Evolutionary conservation across 2,113 vertebrate species (phyloP).

Genomic region (Tachysurus vachellii): DNA sequence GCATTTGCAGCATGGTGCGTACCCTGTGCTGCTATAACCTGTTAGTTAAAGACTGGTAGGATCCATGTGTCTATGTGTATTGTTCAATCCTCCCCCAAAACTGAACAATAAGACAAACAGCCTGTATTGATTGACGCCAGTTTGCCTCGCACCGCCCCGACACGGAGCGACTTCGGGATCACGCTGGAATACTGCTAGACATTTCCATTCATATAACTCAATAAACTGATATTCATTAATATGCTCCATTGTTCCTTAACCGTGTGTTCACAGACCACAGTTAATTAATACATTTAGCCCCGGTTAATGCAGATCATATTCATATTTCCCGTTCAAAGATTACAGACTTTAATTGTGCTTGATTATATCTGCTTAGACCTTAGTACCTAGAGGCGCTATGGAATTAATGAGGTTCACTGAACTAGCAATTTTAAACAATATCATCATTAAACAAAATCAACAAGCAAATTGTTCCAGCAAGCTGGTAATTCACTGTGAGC

Average conservation of each 20-base stretch:
- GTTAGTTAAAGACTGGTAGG: background rate
- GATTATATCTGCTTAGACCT: slow-evolving; percentile 18
- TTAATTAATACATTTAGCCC: slow-evolving; percentile 31
- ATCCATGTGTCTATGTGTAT: background rate
- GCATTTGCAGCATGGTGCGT: background rate
- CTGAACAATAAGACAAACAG: slow-evolving; percentile 3
- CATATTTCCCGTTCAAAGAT: background rate
- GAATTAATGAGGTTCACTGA: slow-evolving; percentile 11
- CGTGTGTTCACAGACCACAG: background rate
- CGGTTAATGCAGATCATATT: slow-evolving; percentile 21
- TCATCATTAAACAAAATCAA: slow-evolving; percentile 6
- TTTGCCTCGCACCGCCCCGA: background rate
- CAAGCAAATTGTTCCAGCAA: background rate
- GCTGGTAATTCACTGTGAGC: background rate
- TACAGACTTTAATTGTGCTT: slow-evolving; percentile 12
- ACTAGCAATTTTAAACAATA: slow-evolving; percentile 34
- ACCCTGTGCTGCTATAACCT: slow-evolving; percentile 23
- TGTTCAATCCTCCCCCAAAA: background rate
- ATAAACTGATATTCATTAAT: background rate
- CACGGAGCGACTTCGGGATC: background rate
- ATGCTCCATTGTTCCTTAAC: background rate
- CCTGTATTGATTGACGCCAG: background rate
- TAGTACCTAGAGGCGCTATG: background rate
- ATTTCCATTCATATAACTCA: background rate
- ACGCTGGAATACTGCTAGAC: background rate